Percentiles rank a stretch among this genome's conserved stretches.
Evolutionary conservation across 2,888 invertebrate genomes (phyloP).

Genomic region (Liopterus haemorrhoidalis): DNA sequence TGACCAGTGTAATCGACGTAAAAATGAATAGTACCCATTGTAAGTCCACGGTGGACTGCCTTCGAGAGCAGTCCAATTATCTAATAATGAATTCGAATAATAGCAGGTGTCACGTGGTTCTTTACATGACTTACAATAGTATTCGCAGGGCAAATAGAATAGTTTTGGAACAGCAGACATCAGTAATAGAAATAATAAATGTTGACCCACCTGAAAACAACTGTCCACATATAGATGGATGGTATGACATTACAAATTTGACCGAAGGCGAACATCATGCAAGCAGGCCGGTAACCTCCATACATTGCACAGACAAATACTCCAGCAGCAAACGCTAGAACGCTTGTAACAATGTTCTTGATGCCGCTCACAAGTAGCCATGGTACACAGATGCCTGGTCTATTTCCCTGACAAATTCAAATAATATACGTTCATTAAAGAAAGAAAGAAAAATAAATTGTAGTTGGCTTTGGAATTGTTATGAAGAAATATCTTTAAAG

Average conservation of each 20-base stretch:
- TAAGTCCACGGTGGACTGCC: too few species aligned
- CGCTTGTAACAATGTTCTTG: conserved; percentile 47
- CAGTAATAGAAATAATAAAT: neutral
- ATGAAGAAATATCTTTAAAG: too few species aligned
- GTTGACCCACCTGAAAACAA: conserved; percentile 48
- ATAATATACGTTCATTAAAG: neutral
- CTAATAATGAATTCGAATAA: too few species aligned
- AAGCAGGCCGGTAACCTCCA: conserved; percentile 47
- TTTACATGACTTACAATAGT: neutral
- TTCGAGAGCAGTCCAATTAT: too few species aligned
- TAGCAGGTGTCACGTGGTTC: neutral
- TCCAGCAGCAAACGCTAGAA: conserved; percentile 47
- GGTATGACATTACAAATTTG: conserved; percentile 48
- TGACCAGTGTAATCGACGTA: too few species aligned
- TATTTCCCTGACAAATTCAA: conserved; percentile 45
- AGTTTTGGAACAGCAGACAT: neutral
- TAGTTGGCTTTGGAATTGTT: too few species aligned
- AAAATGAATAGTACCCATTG: too few species aligned
- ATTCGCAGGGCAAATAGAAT: neutral
- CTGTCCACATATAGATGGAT: conserved; percentile 51
- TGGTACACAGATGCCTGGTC: conserved; percentile 49
- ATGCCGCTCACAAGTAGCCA: conserved; percentile 51
- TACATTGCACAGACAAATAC: conserved; percentile 48
- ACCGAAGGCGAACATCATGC: conserved; percentile 49
- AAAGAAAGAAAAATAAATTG: too few species aligned